Conservation (phyloP, 2,797 vertebrate species). For the Chiloscyllium punctatum region DNA sequence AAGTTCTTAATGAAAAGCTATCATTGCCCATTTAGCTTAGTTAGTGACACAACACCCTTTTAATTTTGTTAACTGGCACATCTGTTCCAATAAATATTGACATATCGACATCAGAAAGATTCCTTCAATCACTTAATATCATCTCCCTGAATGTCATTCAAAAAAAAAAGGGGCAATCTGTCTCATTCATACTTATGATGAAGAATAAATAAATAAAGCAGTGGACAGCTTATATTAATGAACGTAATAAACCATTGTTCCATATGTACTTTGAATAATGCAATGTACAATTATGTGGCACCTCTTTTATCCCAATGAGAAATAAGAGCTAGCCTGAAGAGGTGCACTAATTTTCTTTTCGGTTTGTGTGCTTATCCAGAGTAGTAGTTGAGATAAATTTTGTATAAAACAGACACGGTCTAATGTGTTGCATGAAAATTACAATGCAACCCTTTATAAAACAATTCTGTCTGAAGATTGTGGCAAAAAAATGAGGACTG, state of each 20-base stretch:
- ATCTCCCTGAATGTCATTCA: neutral
- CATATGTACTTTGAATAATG: neutral
- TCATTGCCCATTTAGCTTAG: neutral
- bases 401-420: neutral
- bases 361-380: neutral
- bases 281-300: neutral
- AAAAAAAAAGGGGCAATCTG: neutral
- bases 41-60: neutral
- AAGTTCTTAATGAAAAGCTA: no score
- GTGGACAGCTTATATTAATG: neutral
- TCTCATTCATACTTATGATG: neutral
- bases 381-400: neutral
- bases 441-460: neutral
- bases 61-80: neutral
- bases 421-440: neutral
- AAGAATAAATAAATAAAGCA: neutral
- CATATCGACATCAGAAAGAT: neutral
- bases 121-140: neutral
- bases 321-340: neutral
- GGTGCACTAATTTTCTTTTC: neutral
- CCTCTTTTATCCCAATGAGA: neutral
- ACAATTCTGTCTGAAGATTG: neutral
- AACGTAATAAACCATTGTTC: neutral
- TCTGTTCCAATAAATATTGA: neutral
- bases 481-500: neutral